These are phyloP conservation scores for Cherax destructor DNA, from an alignment of 1,140 invertebrate species.

Conservation along the genomic window DNA sequence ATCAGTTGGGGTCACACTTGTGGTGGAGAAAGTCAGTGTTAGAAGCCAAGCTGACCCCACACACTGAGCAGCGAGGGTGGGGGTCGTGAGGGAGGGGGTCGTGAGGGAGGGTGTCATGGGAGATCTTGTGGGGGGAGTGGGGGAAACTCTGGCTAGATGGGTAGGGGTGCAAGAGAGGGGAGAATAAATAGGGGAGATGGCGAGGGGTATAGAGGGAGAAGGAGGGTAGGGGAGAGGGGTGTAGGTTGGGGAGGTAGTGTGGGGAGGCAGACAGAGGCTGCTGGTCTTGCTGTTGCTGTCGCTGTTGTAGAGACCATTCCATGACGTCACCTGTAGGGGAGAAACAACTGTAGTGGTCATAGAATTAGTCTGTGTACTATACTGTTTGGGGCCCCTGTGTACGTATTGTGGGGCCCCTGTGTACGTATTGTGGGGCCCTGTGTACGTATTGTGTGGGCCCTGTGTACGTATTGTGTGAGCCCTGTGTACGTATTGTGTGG, in stretches of 20 bases:
- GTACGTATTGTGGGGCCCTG: too few relatives aligned
- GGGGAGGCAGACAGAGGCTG: background rate
- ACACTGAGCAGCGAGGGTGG: background rate
- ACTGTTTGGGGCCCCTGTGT: too few relatives aligned
- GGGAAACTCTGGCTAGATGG: background rate
- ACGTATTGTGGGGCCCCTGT: too few relatives aligned
- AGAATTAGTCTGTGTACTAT: too few relatives aligned
- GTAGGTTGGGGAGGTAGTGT: background rate
- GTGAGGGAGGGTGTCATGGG: too few relatives aligned
- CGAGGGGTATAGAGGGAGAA: background rate
- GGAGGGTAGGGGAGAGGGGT: background rate
- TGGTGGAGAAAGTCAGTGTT: background rate
- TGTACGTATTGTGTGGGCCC: too few relatives aligned
- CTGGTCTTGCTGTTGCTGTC: background rate
- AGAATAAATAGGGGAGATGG: background rate
- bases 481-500: too few relatives aligned
- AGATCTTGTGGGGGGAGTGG: background rate
- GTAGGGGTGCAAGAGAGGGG: background rate
- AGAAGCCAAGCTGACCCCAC: background rate
- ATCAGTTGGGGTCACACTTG: background rate
- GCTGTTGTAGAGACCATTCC: background rate
- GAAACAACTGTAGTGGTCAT: background rate
- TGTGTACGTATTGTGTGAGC: too few relatives aligned
- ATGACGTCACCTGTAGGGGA: background rate
- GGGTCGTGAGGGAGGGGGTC: background rate